Evolutionary conservation across 2,888 invertebrate species (phyloP).

Genomic region (Drosophila tanythrix): DNA sequence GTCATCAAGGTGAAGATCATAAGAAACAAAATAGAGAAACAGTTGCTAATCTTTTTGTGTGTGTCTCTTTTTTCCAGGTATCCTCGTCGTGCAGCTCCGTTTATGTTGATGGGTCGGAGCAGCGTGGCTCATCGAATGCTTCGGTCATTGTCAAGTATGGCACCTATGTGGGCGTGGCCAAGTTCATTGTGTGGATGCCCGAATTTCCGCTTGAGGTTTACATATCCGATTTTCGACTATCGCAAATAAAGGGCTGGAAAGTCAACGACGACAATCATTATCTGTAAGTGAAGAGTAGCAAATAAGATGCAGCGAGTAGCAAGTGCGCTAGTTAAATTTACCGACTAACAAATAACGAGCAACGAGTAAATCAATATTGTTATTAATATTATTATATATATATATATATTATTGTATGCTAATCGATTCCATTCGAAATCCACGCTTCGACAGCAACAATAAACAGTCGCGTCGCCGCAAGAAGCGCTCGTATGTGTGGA

Average conservation of each 20-base stretch:
- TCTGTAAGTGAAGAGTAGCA: constrained; percentile 69
- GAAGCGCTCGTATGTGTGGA: constrained; percentile 88
- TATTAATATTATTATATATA: not conserved
- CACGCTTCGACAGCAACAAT: constrained; percentile 82
- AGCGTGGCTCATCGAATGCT: constrained; percentile 96
- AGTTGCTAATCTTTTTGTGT: not conserved
- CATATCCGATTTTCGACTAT: constrained; percentile 94
- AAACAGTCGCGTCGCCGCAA: constrained; percentile 86
- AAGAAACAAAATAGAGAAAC: no score
- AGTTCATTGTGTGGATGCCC: constrained; percentile 98
- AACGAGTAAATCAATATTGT: not conserved
- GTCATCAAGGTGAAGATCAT: constrained; percentile 92
- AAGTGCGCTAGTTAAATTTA: not conserved
- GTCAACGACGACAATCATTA: constrained; percentile 91
- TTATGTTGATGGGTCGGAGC: constrained; percentile 98
- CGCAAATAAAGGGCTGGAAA: constrained; percentile 97
- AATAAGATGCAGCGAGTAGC: not conserved
- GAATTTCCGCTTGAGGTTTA: constrained; percentile 96
- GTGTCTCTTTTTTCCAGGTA: constrained; percentile 87
- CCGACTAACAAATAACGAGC: not conserved
- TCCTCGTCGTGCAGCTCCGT: constrained; percentile 98
- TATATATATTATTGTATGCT: not conserved
- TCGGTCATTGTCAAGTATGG: constrained; percentile 97
- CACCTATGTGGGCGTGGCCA: constrained; percentile 94
- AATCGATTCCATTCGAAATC: not conserved